phyloP scores from a whole-genome alignment of 2,113 vertebrate genomes.

The Scomber scombrus region DNA sequence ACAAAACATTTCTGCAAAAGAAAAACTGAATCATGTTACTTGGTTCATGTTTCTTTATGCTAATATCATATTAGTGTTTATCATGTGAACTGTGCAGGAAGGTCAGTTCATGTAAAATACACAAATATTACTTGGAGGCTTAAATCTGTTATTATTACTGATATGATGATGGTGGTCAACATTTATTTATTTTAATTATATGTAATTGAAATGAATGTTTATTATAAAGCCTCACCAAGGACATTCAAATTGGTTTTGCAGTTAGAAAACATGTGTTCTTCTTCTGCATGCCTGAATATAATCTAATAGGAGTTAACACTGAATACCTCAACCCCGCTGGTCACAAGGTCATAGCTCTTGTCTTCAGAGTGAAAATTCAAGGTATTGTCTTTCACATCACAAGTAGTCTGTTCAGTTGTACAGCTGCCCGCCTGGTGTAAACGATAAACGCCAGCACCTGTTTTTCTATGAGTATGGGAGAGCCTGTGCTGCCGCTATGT shows the following conservation, averaged over 20 bases:
- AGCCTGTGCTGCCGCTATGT: constrained; percentile 13
- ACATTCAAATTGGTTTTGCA: not conserved
- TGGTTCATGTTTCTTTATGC: not conserved
- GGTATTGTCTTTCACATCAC: constrained; percentile 78
- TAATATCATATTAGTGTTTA: not conserved
- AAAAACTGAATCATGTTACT: constrained; percentile 25
- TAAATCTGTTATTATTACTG: not conserved
- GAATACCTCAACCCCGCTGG: constrained; percentile 30
- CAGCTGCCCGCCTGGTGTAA: constrained; percentile 63
- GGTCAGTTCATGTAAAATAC: not conserved
- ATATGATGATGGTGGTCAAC: too few relatives aligned
- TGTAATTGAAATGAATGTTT: not conserved
- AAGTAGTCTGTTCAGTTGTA: constrained; percentile 44
- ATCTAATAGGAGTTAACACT: constrained; percentile 23
- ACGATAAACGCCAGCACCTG: constrained; percentile 69
- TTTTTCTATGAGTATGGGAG: constrained; percentile 52
- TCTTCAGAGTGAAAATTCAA: constrained; percentile 63
- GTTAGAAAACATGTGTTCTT: constrained; percentile 8
- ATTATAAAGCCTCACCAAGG: not conserved
- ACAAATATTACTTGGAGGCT: not conserved
- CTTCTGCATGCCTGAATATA: constrained; percentile 4
- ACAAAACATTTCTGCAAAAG: constrained; percentile 45
- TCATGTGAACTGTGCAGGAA: not conserved
- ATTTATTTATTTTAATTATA: too few relatives aligned
- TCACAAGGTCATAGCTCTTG: constrained; percentile 62